A percentile compares a stretch with the other conserved stretches of the same genome.
Conservation (phyloP, 2,113 vertebrate genomes). For the Xenotilapia caudafasciata region DNA sequence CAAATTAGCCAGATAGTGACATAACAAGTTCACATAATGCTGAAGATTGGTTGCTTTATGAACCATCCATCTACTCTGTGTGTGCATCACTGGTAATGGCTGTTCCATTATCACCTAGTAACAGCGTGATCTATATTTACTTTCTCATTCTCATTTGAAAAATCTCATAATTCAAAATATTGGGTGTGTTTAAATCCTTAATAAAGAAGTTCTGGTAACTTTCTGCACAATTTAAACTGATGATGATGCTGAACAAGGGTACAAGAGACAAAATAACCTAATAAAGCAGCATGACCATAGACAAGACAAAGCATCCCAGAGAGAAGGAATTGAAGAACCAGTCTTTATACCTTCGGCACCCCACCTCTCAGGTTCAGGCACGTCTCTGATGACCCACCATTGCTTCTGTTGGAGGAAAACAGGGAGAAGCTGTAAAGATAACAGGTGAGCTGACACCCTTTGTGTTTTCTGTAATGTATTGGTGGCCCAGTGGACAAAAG, state of each 20-base stretch:
- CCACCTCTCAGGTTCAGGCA: not conserved
- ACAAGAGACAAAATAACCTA: not conserved
- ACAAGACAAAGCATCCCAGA: not conserved
- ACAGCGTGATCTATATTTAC: not conserved
- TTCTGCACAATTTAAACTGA: not conserved
- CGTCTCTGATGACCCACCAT: not conserved
- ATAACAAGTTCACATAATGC: not conserved
- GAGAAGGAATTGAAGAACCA: not conserved
- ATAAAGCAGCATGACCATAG: fast-evolving
- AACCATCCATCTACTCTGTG: not conserved
- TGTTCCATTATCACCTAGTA: not conserved
- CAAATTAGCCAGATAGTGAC: not conserved
- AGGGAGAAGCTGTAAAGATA: not conserved
- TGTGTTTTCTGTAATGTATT: not conserved
- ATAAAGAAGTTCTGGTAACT: not conserved
- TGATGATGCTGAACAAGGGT: not conserved
- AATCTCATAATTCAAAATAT: not conserved
- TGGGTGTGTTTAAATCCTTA: not conserved
- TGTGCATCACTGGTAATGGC: not conserved
- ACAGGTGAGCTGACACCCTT: not conserved
- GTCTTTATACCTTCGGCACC: not conserved
- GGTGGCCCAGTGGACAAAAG: not conserved
- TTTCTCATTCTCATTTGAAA: not conserved
- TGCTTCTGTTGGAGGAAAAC: not conserved
- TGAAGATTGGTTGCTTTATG: not conserved